Evolutionary conservation across 1,140 invertebrate species (phyloP).

Genomic region (Neuroterus valhalla): DNA sequence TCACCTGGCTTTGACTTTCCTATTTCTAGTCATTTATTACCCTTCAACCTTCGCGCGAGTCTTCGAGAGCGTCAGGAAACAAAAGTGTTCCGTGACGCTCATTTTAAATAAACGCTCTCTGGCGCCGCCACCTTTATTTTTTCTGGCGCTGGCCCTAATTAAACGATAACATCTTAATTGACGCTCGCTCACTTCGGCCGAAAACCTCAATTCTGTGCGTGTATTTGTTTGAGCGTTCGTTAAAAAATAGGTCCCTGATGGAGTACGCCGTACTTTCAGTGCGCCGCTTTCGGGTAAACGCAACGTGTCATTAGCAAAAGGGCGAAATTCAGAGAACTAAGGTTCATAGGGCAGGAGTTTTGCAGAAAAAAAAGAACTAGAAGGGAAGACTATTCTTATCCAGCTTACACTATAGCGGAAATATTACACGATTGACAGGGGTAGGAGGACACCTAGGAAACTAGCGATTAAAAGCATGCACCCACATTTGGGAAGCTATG

Average conservation of each 20-base stretch:
- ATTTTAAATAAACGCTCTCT: slow-evolving; percentile 42
- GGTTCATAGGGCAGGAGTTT: neutral
- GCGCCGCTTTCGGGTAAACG: slow-evolving; percentile 34
- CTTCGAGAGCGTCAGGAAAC: slow-evolving; percentile 43
- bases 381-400: neutral
- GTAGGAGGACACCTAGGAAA: no score
- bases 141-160: slow-evolving; percentile 60
- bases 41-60: slow-evolving; percentile 49
- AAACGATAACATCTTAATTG: slow-evolving; percentile 68
- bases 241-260: slow-evolving; percentile 38
- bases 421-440: no score
- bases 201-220: slow-evolving; percentile 43
- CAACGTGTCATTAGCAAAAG: slow-evolving; percentile 49
- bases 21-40: slow-evolving; percentile 67
- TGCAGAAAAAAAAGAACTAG: neutral
- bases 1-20: slow-evolving; percentile 67
- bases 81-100: slow-evolving; percentile 38
- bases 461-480: no score
- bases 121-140: slow-evolving; percentile 47
- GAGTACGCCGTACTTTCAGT: slow-evolving; percentile 36
- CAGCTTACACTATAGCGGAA: neutral
- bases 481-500: no score
- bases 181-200: slow-evolving; percentile 54
- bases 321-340: slow-evolving; percentile 8
- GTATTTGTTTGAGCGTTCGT: slow-evolving; percentile 47